Evolutionary conservation across 2,888 invertebrate species (phyloP).

Genomic region (Polyommatus icarus): DNA sequence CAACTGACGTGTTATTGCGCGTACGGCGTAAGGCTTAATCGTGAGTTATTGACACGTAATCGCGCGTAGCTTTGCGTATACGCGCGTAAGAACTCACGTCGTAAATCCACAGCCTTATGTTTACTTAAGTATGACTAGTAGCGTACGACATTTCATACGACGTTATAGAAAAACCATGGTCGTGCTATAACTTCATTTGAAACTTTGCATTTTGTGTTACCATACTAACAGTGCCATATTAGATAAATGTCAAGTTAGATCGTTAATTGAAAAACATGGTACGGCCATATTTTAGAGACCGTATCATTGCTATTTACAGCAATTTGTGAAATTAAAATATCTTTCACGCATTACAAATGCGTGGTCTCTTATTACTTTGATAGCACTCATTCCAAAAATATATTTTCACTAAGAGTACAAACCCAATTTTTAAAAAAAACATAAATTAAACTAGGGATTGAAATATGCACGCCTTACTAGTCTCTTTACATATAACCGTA

Average conservation of each 20-base stretch:
- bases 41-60: background rate
- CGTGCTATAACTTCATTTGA: background rate
- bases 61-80: background rate
- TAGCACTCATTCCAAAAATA: background rate
- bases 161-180: background rate
- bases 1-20: background rate
- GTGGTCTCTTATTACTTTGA: background rate
- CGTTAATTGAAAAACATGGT: background rate
- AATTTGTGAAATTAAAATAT: background rate
- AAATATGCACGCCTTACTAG: conserved; percentile 40
- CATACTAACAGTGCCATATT: conserved; percentile 1
- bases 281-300: background rate
- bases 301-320: background rate
- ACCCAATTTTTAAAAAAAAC: conserved; percentile 1
- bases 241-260: background rate
- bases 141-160: background rate
- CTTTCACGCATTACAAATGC: background rate
- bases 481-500: conserved; percentile 36
- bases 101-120: conserved; percentile 18
- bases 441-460: conserved; percentile 27
- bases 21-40: background rate
- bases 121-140: conserved; percentile 24
- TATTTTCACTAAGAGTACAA: conserved; percentile 18
- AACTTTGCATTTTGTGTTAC: background rate
- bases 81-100: background rate